Evolutionary conservation across 2,113 vertebrate genomes (phyloP), one percentile per base, ranked within the genome.

Genomic region (Xenus cinereus): DNA sequence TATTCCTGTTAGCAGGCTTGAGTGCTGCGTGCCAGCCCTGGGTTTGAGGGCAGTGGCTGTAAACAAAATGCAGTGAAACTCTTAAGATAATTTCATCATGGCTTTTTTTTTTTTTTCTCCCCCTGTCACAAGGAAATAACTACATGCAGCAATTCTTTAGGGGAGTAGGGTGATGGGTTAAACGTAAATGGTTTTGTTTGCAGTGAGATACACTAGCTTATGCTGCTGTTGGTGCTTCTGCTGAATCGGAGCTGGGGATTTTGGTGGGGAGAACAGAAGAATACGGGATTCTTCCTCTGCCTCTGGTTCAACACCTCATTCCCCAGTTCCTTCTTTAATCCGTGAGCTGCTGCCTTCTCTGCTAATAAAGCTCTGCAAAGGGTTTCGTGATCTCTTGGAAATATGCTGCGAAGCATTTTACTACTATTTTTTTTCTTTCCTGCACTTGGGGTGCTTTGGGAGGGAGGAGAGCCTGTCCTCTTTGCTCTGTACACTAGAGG

Each of bases 61-160:
- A 96, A 95, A 92, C 93, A 95, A 89, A 89, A 87, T 2, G 2
- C 73, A 54, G 92, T 91, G 89, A 92, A 96, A 95, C 92, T 94
- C 82, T 22, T 22, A 68, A 93, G 84, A 84, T 86, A 69, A 66
- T 95, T 93, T 89, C 95, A 84, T 96, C 86, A n/a, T 60, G 62
- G 46, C 39, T 84, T 35, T 51, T 51, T 51, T 51, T 51, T 50
- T 24, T 50, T 24, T 27, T 51, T 11, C 8, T 6, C 5, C 1
- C 12, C 41, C 46, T 1, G 0, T 84, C 69, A 45, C 39, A 84
- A 84, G 90, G 89, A 92, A 93, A 94, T 95, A 91, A 95, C 94
- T 89, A 87, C 87, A 87, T 92, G 89, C 95, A 89, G 89, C 86
- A 88, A 12, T 92, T 90, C 80, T 92, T 95, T 35, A 81, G 77